Evolutionary conservation across 1,140 invertebrate species (phyloP).

Genomic region (Rhopalosiphum padi): DNA sequence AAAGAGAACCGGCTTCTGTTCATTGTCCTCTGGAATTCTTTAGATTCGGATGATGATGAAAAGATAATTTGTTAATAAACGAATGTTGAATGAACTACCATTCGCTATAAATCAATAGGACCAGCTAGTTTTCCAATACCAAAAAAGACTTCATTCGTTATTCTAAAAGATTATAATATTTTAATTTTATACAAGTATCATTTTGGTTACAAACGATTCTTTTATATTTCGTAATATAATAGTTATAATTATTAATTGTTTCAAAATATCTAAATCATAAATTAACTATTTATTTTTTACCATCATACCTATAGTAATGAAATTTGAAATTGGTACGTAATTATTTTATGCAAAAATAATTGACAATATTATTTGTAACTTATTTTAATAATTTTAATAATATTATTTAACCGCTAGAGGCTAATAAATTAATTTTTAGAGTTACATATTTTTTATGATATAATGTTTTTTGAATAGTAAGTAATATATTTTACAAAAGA

Average conservation of each 20-base stretch:
- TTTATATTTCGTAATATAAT: background rate
- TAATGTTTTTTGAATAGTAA: background rate
- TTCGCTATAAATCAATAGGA: conserved; percentile 44
- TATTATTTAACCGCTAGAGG: background rate
- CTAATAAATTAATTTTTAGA: background rate
- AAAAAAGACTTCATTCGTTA: background rate
- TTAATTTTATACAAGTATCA: background rate
- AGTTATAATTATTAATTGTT: background rate
- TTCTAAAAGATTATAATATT: background rate
- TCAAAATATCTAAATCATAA: background rate
- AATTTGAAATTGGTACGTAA: background rate
- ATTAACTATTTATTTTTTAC: no score
- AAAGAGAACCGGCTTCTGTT: conserved; percentile 45
- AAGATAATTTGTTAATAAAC: conserved; percentile 41
- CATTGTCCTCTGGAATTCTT: conserved; percentile 51
- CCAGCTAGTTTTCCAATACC: background rate
- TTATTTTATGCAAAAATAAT: background rate
- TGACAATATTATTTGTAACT: background rate
- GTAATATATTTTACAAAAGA: background rate
- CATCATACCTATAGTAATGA: background rate
- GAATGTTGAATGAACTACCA: conserved; percentile 37
- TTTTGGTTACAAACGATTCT: background rate
- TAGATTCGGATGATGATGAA: conserved; percentile 21
- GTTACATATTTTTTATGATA: background rate
- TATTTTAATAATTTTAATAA: background rate